These are phyloP conservation scores for Oreochromis mossambicus DNA, from an alignment of 2,797 vertebrate species.

Conservation along the genomic window DNA sequence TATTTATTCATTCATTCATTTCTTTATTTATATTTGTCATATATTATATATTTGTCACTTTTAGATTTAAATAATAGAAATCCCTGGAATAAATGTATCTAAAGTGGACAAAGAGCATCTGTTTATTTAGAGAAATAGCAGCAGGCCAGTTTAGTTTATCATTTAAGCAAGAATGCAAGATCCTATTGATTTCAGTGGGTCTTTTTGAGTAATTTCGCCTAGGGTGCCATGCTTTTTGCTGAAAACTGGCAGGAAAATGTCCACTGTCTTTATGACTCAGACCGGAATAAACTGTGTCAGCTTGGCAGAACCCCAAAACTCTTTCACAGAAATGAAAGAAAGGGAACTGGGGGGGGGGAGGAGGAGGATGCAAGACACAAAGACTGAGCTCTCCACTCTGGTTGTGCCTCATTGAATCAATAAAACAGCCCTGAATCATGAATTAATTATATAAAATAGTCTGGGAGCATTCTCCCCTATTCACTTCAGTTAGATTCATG, in stretches of 20 bases:
- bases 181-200: not conserved
- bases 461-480: not conserved
- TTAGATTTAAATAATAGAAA: not conserved
- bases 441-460: not conserved
- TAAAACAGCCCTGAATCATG: not conserved
- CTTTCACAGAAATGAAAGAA: not conserved
- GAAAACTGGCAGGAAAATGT: constrained; percentile 10
- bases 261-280: not conserved
- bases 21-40: no score
- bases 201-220: not conserved
- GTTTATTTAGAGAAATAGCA: not conserved
- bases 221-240: not conserved
- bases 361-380: not conserved
- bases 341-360: fast-evolving
- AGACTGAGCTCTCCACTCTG: not conserved
- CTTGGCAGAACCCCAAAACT: constrained; percentile 1
- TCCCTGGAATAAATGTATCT: not conserved
- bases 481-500: not conserved
- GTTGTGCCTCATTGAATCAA: not conserved
- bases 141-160: not conserved
- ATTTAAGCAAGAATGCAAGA: not conserved
- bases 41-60: not conserved
- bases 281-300: not conserved
- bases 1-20: no score
- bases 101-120: not conserved